A percentile compares a stretch with the other conserved stretches of the same genome.
Conservation (phyloP, 1,140 invertebrate genomes). For the Drosophila albomicans region DNA sequence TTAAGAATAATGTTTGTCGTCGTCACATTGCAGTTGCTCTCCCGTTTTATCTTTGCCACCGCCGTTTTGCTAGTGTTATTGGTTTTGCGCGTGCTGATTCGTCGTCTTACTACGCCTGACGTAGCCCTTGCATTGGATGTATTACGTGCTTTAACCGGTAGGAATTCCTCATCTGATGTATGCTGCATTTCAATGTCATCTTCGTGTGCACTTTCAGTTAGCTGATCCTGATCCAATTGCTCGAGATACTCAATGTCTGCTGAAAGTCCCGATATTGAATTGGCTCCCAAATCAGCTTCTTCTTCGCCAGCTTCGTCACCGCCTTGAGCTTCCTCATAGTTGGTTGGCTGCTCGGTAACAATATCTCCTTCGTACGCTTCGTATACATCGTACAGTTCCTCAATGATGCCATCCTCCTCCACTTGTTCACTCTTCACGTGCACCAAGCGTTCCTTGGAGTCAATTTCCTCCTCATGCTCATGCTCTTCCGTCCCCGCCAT, state of each 20-base stretch:
- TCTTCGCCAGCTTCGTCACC: conserved; percentile 20
- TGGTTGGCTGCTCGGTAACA: conserved; percentile 45
- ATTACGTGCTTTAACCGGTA: conserved; percentile 38
- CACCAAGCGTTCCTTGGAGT: conserved; percentile 55
- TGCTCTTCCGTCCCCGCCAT: conserved; percentile 37
- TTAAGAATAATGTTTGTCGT: conserved; percentile 47
- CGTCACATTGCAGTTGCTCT: conserved; percentile 17
- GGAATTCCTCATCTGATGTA: conserved; percentile 59
- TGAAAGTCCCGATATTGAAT: conserved; percentile 66
- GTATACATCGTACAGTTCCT: conserved; percentile 73
- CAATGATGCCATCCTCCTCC: conserved; percentile 72
- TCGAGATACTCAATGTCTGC: conserved; percentile 72
- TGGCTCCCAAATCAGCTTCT: conserved; percentile 32
- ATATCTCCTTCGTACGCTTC: conserved; percentile 65
- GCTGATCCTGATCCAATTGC: conserved; percentile 58
- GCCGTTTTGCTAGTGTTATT: conserved; percentile 19
- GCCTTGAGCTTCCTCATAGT: conserved; percentile 40
- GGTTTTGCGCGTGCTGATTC: conserved; percentile 40
- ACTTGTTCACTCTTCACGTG: conserved; percentile 67
- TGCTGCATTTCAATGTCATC: conserved; percentile 48
- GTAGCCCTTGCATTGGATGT: conserved; percentile 14
- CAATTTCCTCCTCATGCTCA: conserved; percentile 54
- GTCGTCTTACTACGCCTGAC: conserved; percentile 33
- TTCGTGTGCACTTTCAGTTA: conserved; percentile 68
- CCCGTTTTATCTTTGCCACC: conserved; percentile 36